phyloP scores from a whole-genome alignment of 2,113 vertebrate species.

The Neodon shergylaensis region DNA sequence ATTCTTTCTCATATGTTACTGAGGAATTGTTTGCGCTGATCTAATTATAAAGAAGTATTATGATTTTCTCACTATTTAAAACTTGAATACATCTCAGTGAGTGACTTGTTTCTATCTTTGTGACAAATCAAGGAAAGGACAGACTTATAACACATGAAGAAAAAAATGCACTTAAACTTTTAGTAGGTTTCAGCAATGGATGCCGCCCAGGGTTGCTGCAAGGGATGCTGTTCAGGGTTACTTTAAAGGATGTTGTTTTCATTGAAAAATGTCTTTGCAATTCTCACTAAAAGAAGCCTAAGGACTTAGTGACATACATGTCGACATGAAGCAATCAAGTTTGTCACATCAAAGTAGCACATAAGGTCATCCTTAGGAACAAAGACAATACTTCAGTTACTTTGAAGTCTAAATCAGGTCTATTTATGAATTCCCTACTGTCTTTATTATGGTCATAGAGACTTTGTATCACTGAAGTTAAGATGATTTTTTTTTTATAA shows the following conservation, averaged over 20 bases:
- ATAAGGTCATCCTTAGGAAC: neutral
- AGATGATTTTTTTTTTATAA: neutral
- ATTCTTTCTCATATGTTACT: neutral
- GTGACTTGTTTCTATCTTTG: neutral
- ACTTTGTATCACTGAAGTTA: neutral
- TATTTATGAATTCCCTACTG: neutral
- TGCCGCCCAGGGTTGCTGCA: neutral
- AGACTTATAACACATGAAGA: neutral
- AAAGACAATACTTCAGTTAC: neutral
- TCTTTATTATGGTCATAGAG: neutral
- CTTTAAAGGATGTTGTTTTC: neutral
- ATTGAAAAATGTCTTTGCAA: neutral
- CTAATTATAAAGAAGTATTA: neutral
- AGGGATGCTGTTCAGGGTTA: neutral
- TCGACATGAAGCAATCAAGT: neutral
- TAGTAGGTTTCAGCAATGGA: neutral
- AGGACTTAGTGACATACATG: neutral
- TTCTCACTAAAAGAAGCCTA: neutral
- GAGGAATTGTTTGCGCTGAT: neutral
- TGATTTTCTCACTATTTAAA: neutral
- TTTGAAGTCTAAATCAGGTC: neutral
- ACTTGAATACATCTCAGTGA: rapidly evolving
- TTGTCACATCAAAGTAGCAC: neutral
- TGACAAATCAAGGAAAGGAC: neutral
- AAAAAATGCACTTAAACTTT: neutral